phyloP scores from a whole-genome alignment of 1,140 invertebrate species.

The Hylaeus anthracinus region DNA sequence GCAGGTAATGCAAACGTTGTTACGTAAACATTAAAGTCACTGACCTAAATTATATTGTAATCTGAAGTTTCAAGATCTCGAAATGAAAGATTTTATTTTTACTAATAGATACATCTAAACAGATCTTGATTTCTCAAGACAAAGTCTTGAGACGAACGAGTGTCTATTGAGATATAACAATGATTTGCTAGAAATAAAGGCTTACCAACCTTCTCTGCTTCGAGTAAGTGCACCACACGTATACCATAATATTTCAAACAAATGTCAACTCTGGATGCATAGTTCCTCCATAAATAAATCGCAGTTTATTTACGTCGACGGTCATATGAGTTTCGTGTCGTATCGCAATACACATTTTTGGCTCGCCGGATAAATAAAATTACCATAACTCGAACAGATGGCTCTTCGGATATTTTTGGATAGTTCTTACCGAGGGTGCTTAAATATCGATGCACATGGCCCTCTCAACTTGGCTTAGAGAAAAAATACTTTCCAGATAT shows the following conservation, averaged over 20 bases:
- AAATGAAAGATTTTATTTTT: no score
- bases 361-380: slow-evolving; percentile 60
- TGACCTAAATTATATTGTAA: background rate
- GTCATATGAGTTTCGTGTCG: slow-evolving; percentile 2
- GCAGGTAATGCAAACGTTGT: no score
- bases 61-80: background rate
- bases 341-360: slow-evolving; percentile 28
- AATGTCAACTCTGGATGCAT: background rate
- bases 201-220: no score
- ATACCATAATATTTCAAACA: slow-evolving; percentile 18
- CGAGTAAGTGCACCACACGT: background rate
- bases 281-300: slow-evolving; percentile 23
- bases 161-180: no score
- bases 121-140: no score
- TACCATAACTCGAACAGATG: slow-evolving; percentile 44
- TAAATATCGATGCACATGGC: slow-evolving; percentile 60
- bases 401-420: slow-evolving; percentile 55
- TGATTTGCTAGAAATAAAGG: background rate
- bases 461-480: slow-evolving; percentile 25
- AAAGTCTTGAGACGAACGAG: no score
- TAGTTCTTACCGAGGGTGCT: slow-evolving; percentile 48
- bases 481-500: slow-evolving; percentile 16
- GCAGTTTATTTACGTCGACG: slow-evolving; percentile 5
- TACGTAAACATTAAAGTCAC: background rate
- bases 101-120: no score